A percentile compares a stretch with the other conserved stretches of the same genome.
phyloP scores from a whole-genome alignment of 2,888 invertebrate genomes.

The Netelia virgata region DNA sequence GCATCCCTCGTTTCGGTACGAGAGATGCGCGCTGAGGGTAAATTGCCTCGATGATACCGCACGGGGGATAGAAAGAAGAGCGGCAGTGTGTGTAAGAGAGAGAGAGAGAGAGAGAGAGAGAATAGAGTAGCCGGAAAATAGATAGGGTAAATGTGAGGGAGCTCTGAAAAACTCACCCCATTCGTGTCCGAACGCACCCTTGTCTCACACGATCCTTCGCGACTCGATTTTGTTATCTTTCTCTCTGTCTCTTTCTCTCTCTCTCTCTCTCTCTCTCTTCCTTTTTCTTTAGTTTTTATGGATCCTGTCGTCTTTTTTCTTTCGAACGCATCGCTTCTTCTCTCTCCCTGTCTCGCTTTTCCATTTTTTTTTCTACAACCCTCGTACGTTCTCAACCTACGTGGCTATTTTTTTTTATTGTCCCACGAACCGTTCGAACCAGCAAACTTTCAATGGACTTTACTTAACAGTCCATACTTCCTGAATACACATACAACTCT shows the following conservation, averaged over 20 bases:
- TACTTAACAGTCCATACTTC: slow-evolving; percentile 79
- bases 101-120: slow-evolving; percentile 2
- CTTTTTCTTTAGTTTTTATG: slow-evolving; percentile 2
- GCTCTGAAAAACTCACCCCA: slow-evolving; percentile 57
- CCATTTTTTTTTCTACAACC: slow-evolving; percentile 31
- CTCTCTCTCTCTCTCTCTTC: slow-evolving; percentile 1
- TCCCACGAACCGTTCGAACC: slow-evolving; percentile 71
- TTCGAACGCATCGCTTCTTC: slow-evolving; percentile 16
- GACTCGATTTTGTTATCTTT: slow-evolving; percentile 40
- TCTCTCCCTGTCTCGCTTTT: not conserved
- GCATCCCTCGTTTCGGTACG: slow-evolving; percentile 8
- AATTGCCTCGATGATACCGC: slow-evolving; percentile 61
- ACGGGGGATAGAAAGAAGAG: slow-evolving; percentile 13
- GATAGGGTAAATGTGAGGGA: slow-evolving; percentile 54
- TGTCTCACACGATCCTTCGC: slow-evolving; percentile 61
- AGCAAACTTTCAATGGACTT: slow-evolving; percentile 81
- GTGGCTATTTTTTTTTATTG: slow-evolving; percentile 75
- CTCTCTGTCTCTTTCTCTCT: slow-evolving; percentile 26
- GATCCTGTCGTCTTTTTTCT: slow-evolving; percentile 44
- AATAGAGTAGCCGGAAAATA: slow-evolving; percentile 45
- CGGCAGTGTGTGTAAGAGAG: not conserved
- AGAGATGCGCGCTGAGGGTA: slow-evolving; percentile 39
- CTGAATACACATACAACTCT: slow-evolving; percentile 61
- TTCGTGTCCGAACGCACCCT: slow-evolving; percentile 54
- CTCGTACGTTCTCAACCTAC: slow-evolving; percentile 17